phyloP scores from a whole-genome alignment of 2,888 invertebrate genomes.

The Tetranychus piercei region DNA sequence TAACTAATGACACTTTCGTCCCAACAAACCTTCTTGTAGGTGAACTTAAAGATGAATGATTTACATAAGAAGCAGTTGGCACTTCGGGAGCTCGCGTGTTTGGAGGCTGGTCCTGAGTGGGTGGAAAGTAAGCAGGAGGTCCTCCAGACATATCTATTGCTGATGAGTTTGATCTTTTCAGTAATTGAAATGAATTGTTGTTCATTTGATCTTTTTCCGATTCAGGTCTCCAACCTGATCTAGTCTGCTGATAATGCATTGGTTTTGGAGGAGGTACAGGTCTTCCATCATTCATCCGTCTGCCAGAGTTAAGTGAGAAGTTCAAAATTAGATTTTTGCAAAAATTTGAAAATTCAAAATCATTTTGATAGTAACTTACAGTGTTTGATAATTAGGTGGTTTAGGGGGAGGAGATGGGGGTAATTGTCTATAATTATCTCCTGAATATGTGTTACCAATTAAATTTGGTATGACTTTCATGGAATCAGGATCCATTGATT shows the following conservation, averaged over 20 bases:
- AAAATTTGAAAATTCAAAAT: background rate
- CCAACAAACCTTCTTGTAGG: constrained; percentile 15
- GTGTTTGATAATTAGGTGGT: constrained; percentile 22
- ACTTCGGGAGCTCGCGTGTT: constrained; percentile 19
- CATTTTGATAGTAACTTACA: constrained; percentile 16
- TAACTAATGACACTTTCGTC: constrained; percentile 2
- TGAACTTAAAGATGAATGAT: constrained; percentile 17
- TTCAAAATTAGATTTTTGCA: background rate
- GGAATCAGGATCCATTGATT: constrained; percentile 10
- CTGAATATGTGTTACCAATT: background rate
- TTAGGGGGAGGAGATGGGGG: constrained; percentile 25
- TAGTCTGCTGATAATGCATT: constrained; percentile 52
- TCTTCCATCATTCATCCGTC: constrained; percentile 24
- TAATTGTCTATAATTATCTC: constrained; percentile 9
- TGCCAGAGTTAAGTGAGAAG: background rate
- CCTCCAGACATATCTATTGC: constrained; percentile 15
- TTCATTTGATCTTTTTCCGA: background rate
- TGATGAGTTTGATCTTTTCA: background rate
- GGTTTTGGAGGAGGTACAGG: constrained; percentile 83
- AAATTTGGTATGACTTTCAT: constrained; percentile 10
- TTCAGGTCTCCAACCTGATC: background rate
- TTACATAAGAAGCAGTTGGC: constrained; percentile 11
- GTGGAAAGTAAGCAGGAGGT: constrained; percentile 19
- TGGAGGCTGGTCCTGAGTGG: constrained; percentile 13
- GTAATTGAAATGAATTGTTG: background rate